A percentile compares a stretch with the other conserved stretches of the same genome.
phyloP scores from a whole-genome alignment of 1,140 invertebrate genomes.

The Capitella teleta region DNA sequence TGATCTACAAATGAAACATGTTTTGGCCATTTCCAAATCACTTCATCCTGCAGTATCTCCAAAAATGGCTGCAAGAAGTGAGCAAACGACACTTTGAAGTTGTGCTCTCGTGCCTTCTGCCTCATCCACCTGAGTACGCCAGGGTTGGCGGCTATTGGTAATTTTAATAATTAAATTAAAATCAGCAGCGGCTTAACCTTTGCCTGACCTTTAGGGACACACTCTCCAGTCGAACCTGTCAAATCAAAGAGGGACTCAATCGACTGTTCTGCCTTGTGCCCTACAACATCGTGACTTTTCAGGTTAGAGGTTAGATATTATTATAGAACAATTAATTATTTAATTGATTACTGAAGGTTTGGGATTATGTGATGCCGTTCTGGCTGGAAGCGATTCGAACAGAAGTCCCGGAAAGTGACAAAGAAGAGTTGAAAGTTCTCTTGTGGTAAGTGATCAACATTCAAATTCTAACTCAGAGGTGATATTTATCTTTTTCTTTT shows the following conservation, averaged over 20 bases:
- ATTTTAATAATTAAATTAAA: conserved; percentile 16
- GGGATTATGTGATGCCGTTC: conserved; percentile 95
- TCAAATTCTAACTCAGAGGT: no score
- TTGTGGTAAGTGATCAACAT: conserved; percentile 59
- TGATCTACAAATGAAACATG: conserved; percentile 3
- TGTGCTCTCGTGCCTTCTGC: conserved; percentile 71
- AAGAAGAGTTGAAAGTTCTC: conserved; percentile 80
- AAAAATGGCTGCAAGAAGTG: conserved; percentile 77
- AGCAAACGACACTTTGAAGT: conserved; percentile 76
- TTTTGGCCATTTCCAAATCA: no score
- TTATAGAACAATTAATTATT: background rate
- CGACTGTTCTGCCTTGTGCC: conserved; percentile 89
- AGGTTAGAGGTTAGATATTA: conserved; percentile 46
- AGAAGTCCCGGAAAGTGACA: conserved; percentile 83
- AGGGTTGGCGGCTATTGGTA: conserved; percentile 88
- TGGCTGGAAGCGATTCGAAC: conserved; percentile 97
- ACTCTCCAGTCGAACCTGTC: conserved; percentile 74
- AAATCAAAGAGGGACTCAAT: conserved; percentile 71
- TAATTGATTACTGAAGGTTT: conserved; percentile 47
- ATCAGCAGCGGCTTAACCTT: background rate
- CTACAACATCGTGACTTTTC: conserved; percentile 89
- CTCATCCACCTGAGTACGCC: conserved; percentile 78
- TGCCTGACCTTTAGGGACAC: conserved; percentile 60
- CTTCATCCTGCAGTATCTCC: conserved; percentile 56
- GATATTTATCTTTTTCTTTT: conserved; percentile 20